phyloP scores from a whole-genome alignment of 2,113 vertebrate species.

The Limnothrissa miodon region DNA sequence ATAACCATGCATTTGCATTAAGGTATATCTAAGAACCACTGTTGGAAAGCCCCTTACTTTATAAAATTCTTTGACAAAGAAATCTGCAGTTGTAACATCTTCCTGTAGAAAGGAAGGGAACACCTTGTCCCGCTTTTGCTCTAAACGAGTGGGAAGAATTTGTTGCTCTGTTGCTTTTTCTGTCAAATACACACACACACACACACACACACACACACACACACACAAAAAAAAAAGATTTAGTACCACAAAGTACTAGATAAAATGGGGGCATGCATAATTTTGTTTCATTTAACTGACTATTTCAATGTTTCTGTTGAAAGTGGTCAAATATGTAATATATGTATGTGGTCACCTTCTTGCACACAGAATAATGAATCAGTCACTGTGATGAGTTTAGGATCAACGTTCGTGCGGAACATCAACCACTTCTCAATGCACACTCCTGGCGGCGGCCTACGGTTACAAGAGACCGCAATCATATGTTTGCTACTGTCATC shows the following conservation, averaged over 20 bases:
- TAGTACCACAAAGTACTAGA: neutral
- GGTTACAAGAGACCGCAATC: conserved; percentile 7
- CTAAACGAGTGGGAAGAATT: conserved; percentile 28
- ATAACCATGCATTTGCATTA: neutral
- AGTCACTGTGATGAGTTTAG: conserved; percentile 59
- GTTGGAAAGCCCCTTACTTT: conserved; percentile 54
- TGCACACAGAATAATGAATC: conserved; percentile 66
- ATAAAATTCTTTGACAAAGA: conserved; percentile 63
- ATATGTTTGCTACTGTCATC: neutral
- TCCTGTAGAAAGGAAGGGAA: conserved; percentile 61
- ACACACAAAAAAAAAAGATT: neutral
- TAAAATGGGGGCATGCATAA: neutral
- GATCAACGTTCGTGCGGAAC: conserved; percentile 68
- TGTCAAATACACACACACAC: conserved; percentile 9
- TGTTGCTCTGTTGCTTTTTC: conserved; percentile 22
- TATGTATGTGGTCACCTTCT: conserved; percentile 54
- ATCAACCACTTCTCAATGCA: conserved; percentile 75
- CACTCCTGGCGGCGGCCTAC: conserved; percentile 53
- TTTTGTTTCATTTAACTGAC: neutral
- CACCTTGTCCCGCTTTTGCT: conserved; percentile 42
- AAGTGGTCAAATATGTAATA: neutral
- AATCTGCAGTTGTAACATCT: conserved; percentile 2
- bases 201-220: neutral
- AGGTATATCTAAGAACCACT: neutral
- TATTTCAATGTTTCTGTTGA: neutral